These are phyloP conservation scores for Poeciliopsis occidentalis DNA, from an alignment of 2,113 vertebrate species.

Conservation along the genomic window DNA sequence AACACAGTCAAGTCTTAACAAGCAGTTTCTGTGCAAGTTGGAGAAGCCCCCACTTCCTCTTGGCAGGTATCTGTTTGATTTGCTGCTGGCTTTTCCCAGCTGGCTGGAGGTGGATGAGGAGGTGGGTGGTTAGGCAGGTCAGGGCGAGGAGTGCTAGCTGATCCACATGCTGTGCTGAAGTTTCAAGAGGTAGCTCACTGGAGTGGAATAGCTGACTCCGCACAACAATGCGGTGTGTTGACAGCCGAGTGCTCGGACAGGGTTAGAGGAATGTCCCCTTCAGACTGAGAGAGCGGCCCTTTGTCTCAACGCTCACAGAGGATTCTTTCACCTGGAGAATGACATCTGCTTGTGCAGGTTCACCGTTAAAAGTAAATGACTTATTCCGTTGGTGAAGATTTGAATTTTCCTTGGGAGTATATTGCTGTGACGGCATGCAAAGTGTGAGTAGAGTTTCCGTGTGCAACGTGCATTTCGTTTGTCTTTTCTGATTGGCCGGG, in stretches of 20 bases:
- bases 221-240: slow-evolving; percentile 74
- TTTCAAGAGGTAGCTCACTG: slow-evolving; percentile 66
- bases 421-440: background rate
- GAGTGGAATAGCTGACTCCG: slow-evolving; percentile 69
- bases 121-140: slow-evolving; percentile 30
- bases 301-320: slow-evolving; percentile 47
- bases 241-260: slow-evolving; percentile 65
- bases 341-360: slow-evolving; percentile 19
- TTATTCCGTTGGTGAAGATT: background rate
- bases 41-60: slow-evolving; percentile 1
- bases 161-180: slow-evolving; percentile 55
- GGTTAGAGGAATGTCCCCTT: slow-evolving; percentile 70
- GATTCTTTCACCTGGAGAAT: slow-evolving; percentile 49
- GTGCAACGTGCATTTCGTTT: background rate
- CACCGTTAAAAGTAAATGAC: background rate
- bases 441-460: slow-evolving; percentile 5
- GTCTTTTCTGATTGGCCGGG: background rate
- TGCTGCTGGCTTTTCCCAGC: slow-evolving; percentile 14
- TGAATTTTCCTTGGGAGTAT: background rate
- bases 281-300: slow-evolving; percentile 42
- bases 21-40: slow-evolving; percentile 1
- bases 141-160: slow-evolving; percentile 45
- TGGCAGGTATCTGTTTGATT: slow-evolving; percentile 49
- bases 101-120: slow-evolving; percentile 5
- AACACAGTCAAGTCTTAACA: slow-evolving; percentile 1